Base-by-base conservation (phyloP, 1,140 invertebrate genomes). In the Scaptomyza hsui region DNA sequence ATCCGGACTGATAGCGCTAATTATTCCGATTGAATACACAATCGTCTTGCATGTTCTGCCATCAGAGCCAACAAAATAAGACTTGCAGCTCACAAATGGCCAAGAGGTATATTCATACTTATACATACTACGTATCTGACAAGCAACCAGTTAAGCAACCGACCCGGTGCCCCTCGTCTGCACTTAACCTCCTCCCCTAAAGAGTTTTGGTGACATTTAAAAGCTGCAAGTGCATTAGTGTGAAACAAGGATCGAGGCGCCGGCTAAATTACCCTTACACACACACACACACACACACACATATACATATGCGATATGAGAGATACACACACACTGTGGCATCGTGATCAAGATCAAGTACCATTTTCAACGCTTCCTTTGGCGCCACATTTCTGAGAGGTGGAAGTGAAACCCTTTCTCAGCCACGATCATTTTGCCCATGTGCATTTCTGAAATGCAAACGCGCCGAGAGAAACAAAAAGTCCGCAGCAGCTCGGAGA, bases 191-290 rank as follows among this genome's bases (percentile, higher is more conserved):
- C 42, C 44, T 19, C 44, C 24, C 32, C 9, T 18, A 9, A 51
- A 48, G 44, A 49, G 49, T 52, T 51, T 24, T 75, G 75, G 74
- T 82, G 83, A 86, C 82, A 82, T 88, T 82, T 77, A 78, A 86
- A 86, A 86, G 83, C 82, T 88, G 83, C 82, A 80, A 88, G 77
- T 81, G 77, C 82, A 90, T 90, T 90, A 90, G 80, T 85, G 89
- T 89, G 80, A 89, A 81, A 90, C 89, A 90, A 70, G 89, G 77
- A 72, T 71, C 62, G 72, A 82, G 89, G 89, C 89, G 83, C 89
- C 89, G 83, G 86, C 89, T 90, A 90, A 90, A 90, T 90, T 90
- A 90, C 74, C 61, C n/a, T 37, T 15, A 45, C 45, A 69, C 19
- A 62, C 45, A 60, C 13, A 52, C 53, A 45, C 45, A 47, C n/a